Evolutionary conservation across 2,797 vertebrate species (phyloP).

Genomic region (Lagothrix lagotricha): DNA sequence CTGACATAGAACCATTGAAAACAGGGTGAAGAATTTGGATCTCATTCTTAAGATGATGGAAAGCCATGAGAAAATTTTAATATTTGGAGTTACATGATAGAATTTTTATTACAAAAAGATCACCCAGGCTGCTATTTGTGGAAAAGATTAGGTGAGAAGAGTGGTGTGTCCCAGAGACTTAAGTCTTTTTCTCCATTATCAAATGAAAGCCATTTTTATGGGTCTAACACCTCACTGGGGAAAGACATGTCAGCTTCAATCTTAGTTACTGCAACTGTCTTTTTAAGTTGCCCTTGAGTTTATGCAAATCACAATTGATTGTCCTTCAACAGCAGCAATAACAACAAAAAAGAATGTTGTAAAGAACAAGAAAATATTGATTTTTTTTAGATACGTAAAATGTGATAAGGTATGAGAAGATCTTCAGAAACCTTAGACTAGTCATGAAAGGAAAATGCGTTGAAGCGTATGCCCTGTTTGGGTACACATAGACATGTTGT

Average conservation of each 20-base stretch:
- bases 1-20: not conserved
- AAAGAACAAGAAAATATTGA: slow-evolving; percentile 70
- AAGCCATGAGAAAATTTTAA: not conserved
- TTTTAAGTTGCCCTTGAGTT: slow-evolving; percentile 66
- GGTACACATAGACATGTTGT: not conserved
- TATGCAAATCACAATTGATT: slow-evolving; percentile 80
- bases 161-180: not conserved
- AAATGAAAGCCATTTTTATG: slow-evolving; percentile 57
- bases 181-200: slow-evolving; percentile 38
- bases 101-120: slow-evolving; percentile 20
- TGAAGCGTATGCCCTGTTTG: not conserved
- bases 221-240: slow-evolving; percentile 47
- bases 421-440: slow-evolving; percentile 29
- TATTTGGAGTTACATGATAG: not conserved
- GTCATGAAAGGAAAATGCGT: not conserved
- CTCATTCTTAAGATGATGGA: not conserved
- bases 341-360: slow-evolving; percentile 48
- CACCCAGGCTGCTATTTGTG: not conserved
- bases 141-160: not conserved
- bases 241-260: slow-evolving; percentile 57
- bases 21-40: not conserved
- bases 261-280: slow-evolving; percentile 3
- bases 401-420: slow-evolving; percentile 61
- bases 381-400: slow-evolving; percentile 60
- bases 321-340: slow-evolving; percentile 65